A percentile compares a stretch with the other conserved stretches of the same genome.
Evolutionary conservation across 2,888 invertebrate genomes (phyloP).

Genomic region (Heteropelma amictum): DNA sequence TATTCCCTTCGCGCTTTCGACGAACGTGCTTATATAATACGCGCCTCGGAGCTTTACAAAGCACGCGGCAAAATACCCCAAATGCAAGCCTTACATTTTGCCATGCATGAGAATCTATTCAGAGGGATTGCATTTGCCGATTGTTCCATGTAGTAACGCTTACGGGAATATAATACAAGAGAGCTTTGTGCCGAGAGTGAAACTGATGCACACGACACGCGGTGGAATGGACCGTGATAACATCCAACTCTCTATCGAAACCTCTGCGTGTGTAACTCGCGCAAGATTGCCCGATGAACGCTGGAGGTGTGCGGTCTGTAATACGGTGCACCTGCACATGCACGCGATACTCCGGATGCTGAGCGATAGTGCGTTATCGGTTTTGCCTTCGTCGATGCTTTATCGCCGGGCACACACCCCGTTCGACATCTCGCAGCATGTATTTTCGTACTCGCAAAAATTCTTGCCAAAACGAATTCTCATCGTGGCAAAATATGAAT

Average conservation of each 20-base stretch:
- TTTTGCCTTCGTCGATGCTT: constrained; percentile 17
- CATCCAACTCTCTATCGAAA: constrained; percentile 23
- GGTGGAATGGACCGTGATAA: constrained; percentile 48
- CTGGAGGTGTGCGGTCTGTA: background rate
- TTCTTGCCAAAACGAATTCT: background rate
- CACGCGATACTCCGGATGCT: background rate
- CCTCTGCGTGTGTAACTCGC: constrained; percentile 19
- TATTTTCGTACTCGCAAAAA: constrained; percentile 1
- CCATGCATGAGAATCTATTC: constrained; percentile 2
- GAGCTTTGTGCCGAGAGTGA: constrained; percentile 29
- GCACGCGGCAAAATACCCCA: no score
- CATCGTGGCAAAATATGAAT: background rate
- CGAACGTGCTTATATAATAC: no score
- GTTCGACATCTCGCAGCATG: background rate
- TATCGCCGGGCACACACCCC: constrained; percentile 11
- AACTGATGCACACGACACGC: constrained; percentile 41
- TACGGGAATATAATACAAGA: background rate
- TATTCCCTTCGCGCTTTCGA: no score
- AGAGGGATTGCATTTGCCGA: constrained; percentile 6
- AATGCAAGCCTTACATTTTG: background rate
- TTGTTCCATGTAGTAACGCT: constrained; percentile 12
- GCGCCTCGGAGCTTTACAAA: no score
- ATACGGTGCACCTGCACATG: no score
- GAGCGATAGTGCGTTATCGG: constrained; percentile 46
- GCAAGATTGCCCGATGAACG: constrained; percentile 27